Evolutionary conservation across 2,888 invertebrate species (phyloP).

Genomic region (Sipha maydis): DNA sequence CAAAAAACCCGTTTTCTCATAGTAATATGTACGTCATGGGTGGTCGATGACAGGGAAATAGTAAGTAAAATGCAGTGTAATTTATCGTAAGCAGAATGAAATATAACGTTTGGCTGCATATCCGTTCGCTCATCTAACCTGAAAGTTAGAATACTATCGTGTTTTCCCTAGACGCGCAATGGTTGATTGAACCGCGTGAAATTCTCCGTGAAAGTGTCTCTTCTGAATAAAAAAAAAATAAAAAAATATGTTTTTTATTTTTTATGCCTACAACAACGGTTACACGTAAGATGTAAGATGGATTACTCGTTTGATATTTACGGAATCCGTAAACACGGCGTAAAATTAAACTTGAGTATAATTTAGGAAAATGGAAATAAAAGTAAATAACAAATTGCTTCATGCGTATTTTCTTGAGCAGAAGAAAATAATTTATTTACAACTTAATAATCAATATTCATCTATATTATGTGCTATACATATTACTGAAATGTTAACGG

Average conservation of each 20-base stretch:
- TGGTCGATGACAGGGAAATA: background rate
- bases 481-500: background rate
- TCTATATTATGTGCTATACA: background rate
- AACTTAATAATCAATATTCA: constrained; percentile 6
- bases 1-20: background rate
- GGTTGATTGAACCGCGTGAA: background rate
- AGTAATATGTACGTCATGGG: background rate
- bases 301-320: constrained; percentile 22
- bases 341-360: constrained; percentile 17
- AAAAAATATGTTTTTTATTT: background rate
- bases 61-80: background rate
- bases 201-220: background rate
- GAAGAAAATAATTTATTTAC: constrained; percentile 6
- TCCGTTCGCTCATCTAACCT: background rate
- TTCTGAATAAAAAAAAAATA: constrained; percentile 17
- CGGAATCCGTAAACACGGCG: background rate
- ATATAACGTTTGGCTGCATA: background rate
- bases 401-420: background rate
- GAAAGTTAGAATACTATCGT: background rate
- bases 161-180: constrained; percentile 5
- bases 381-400: constrained; percentile 3
- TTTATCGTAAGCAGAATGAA: constrained; percentile 1
- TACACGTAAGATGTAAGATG: constrained; percentile 39
- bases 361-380: background rate
- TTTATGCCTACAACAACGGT: constrained; percentile 13